Evolutionary conservation across 1,140 invertebrate genomes (phyloP).

Genomic region (Tetramorium simillimum): DNA sequence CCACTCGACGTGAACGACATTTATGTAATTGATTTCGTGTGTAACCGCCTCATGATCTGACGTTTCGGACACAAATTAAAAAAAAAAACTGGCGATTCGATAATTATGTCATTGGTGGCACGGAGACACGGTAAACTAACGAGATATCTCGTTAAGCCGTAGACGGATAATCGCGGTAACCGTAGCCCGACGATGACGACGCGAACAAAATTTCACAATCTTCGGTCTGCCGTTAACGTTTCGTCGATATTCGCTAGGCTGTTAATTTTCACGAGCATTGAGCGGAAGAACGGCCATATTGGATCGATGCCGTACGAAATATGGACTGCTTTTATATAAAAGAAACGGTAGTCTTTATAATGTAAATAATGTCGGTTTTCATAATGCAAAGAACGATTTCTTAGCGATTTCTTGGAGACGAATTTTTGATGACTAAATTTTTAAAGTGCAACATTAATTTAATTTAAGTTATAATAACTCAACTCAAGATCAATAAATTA

Average conservation of each 20-base stretch:
- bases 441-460: neutral
- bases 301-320: slow-evolving; percentile 29
- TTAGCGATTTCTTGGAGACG: neutral
- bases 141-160: slow-evolving; percentile 73
- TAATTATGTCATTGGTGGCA: slow-evolving; percentile 64
- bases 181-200: slow-evolving; percentile 54
- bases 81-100: slow-evolving; percentile 50
- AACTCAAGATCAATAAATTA: neutral
- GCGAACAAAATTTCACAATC: slow-evolving; percentile 63
- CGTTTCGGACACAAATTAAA: neutral
- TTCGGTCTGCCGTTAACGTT: slow-evolving; percentile 59
- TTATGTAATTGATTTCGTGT: slow-evolving; percentile 48
- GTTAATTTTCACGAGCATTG: slow-evolving; percentile 62
- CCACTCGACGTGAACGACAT: slow-evolving; percentile 11
- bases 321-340: slow-evolving; percentile 24
- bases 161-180: slow-evolving; percentile 61
- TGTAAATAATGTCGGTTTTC: neutral
- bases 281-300: slow-evolving; percentile 24
- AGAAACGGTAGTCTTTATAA: neutral
- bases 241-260: slow-evolving; percentile 71
- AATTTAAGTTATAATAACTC: neutral
- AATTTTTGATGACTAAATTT: neutral
- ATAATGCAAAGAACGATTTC: neutral
- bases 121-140: slow-evolving; percentile 60
- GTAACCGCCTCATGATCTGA: slow-evolving; percentile 35